Evolutionary conservation across 2,888 invertebrate genomes (phyloP).

Genomic region (Eupithecia subumbrata): DNA sequence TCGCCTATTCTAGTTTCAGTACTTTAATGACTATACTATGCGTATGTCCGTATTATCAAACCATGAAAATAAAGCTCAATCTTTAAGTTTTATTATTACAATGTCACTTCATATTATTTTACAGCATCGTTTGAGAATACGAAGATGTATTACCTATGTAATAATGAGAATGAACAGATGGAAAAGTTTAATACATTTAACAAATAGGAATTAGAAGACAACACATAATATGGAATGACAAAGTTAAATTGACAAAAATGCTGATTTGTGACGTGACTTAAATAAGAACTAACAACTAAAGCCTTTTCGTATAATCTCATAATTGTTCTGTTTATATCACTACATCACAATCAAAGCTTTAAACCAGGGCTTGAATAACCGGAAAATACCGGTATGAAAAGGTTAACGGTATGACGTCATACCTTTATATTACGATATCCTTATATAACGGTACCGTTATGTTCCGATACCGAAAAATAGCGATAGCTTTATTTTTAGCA

Average conservation of each 20-base stretch:
- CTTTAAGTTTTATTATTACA: neutral
- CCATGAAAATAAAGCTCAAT: neutral
- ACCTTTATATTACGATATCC: no score
- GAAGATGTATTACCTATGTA: neutral
- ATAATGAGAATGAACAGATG: neutral
- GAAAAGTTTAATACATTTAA: neutral
- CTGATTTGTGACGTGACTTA: constrained; percentile 54
- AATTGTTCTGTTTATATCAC: neutral
- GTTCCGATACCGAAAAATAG: no score
- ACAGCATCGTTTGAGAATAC: constrained; percentile 5
- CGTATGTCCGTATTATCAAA: constrained; percentile 2
- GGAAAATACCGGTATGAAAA: no score
- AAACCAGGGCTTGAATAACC: no score
- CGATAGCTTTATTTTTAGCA: no score
- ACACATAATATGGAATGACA: constrained; percentile 72
- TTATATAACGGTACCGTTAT: no score
- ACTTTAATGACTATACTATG: neutral
- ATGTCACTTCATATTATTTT: neutral
- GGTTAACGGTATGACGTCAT: no score
- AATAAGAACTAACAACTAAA: neutral
- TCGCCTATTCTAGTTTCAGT: constrained; percentile 17
- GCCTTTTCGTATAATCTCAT: constrained; percentile 10
- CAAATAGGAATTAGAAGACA: constrained; percentile 45
- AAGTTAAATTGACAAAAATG: constrained; percentile 53
- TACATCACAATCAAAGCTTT: no score